phyloP scores from a whole-genome alignment of 2,797 vertebrate genomes.

The Microhierax caerulescens region DNA sequence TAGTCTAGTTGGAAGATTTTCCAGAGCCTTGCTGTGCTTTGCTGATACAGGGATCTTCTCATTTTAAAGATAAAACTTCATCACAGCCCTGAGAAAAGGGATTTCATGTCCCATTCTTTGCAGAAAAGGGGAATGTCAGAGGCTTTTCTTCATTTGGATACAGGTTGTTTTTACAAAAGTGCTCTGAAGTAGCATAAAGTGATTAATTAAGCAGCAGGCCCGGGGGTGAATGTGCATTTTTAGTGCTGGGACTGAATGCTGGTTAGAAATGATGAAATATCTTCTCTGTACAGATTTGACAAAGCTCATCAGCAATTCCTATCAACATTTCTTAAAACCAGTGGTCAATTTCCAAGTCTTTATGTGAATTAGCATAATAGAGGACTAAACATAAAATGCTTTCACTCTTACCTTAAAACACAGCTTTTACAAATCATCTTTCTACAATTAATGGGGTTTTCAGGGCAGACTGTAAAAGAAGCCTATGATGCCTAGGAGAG shows the following conservation, averaged over 20 bases:
- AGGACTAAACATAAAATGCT: not conserved
- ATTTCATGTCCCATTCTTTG: not conserved
- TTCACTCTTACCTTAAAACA: not conserved
- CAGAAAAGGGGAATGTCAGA: not conserved
- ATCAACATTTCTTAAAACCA: not conserved
- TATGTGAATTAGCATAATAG: not conserved
- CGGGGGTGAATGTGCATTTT: not conserved
- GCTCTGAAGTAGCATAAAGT: not conserved
- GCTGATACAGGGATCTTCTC: not conserved
- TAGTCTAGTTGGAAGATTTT: not conserved
- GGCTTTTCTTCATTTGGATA: not conserved
- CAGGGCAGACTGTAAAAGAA: not conserved
- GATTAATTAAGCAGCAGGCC: not conserved
- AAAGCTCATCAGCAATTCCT: not conserved
- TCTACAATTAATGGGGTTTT: not conserved
- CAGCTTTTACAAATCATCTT: not conserved
- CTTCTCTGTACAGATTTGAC: not conserved
- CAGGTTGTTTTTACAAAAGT: not conserved
- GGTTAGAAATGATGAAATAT: not conserved
- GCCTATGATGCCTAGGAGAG: not conserved
- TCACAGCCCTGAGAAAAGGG: not conserved
- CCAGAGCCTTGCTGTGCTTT: not conserved
- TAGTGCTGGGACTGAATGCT: not conserved
- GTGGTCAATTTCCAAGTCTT: not conserved
- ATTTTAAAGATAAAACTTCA: not conserved